Conservation (phyloP, 2,888 invertebrate species). For the Zootermopsis nevadensis region DNA sequence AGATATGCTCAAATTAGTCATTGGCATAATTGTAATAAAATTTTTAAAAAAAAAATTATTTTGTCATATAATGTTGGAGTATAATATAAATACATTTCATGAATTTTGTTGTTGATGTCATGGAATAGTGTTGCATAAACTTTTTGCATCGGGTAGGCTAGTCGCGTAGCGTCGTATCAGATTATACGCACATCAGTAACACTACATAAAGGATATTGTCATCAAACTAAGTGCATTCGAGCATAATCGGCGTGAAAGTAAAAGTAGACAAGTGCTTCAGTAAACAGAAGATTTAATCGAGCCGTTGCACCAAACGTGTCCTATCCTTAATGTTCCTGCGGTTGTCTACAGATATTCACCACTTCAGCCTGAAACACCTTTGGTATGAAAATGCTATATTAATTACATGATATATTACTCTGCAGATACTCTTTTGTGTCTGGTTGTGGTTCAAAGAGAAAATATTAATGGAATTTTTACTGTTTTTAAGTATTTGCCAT, state of each 20-base stretch:
- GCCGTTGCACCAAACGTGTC: background rate
- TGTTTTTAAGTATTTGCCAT: slow-evolving; percentile 33
- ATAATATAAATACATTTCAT: background rate
- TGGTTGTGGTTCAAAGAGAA: slow-evolving; percentile 8
- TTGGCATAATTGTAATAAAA: slow-evolving; percentile 18
- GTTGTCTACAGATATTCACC: slow-evolving; percentile 5
- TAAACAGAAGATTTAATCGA: slow-evolving; percentile 13
- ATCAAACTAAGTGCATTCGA: slow-evolving; percentile 18
- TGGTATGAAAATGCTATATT: slow-evolving; percentile 2
- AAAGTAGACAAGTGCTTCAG: slow-evolving; percentile 6
- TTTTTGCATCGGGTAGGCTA: background rate
- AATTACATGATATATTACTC: background rate
- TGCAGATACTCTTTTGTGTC: background rate
- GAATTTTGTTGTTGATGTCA: slow-evolving; percentile 14
- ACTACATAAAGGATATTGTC: background rate
- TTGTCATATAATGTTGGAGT: slow-evolving; percentile 14
- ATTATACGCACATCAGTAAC: slow-evolving; percentile 15
- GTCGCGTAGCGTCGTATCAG: slow-evolving; percentile 5
- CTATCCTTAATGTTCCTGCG: slow-evolving; percentile 14
- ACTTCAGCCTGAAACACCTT: slow-evolving; percentile 1
- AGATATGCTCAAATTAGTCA: slow-evolving; percentile 26
- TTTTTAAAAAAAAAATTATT: slow-evolving; percentile 12
- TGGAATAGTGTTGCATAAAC: background rate
- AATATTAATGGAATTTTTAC: slow-evolving; percentile 28
- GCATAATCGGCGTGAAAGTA: background rate